These are phyloP conservation scores for Microplitis mediator DNA, from an alignment of 1,140 invertebrate genomes.

Conservation along the genomic window DNA sequence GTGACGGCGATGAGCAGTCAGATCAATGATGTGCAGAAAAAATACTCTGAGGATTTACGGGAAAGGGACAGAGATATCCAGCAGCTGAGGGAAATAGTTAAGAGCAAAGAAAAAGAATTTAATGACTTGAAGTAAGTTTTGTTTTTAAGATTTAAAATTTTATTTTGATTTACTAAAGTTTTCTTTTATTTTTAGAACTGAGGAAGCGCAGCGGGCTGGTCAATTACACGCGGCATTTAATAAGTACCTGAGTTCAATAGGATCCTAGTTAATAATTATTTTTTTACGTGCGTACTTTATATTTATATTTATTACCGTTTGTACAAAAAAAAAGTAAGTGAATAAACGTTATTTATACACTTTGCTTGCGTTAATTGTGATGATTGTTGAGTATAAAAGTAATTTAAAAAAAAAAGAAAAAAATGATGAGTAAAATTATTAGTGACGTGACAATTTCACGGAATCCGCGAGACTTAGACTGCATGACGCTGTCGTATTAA, in stretches of 20 bases:
- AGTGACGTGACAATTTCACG: background rate
- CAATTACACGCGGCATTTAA: constrained; percentile 55
- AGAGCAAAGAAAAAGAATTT: constrained; percentile 48
- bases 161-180: constrained; percentile 15
- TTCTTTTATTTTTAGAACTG: constrained; percentile 37
- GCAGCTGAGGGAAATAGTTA: constrained; percentile 41
- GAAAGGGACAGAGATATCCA: constrained; percentile 46
- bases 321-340: background rate
- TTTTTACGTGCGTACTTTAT: background rate
- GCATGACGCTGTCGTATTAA: background rate
- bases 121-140: constrained; percentile 47
- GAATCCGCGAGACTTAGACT: background rate
- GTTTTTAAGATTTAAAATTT: background rate
- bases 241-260: constrained; percentile 51
- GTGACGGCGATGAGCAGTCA: constrained; percentile 43
- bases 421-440: background rate
- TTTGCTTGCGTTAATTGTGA: too few species aligned
- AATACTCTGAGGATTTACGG: constrained; percentile 39
- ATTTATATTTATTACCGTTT: background rate
- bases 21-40: constrained; percentile 47
- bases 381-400: too few species aligned
- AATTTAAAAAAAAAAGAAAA: background rate
- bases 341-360: too few species aligned
- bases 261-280: constrained; percentile 29
- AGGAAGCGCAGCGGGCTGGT: constrained; percentile 52